Conservation (phyloP, 2,888 invertebrate genomes). For the Leptopilina myrica region DNA sequence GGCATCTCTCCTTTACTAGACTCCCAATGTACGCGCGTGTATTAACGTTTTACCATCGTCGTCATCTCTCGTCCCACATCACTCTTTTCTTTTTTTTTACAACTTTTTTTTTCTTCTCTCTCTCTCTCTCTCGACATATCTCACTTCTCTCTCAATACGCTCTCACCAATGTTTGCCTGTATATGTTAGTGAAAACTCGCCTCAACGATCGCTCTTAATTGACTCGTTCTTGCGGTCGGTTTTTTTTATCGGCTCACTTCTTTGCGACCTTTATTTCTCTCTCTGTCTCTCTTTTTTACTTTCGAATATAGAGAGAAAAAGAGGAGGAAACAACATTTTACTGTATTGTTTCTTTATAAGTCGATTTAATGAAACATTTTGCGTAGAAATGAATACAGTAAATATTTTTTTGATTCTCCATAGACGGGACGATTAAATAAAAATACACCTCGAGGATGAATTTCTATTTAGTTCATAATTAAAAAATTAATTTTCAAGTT, state of each 20-base stretch:
- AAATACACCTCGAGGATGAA: neutral
- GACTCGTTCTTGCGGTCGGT: conserved; percentile 39
- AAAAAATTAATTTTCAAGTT: no score
- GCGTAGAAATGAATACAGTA: conserved; percentile 25
- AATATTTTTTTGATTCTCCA: conserved; percentile 10
- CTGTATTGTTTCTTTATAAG: conserved; percentile 35
- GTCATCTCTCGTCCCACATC: conserved; percentile 1
- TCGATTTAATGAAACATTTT: conserved; percentile 36
- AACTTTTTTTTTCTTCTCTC: no score
- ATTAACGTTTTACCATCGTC: conserved; percentile 35
- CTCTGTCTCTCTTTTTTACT: conserved; percentile 4
- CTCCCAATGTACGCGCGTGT: conserved; percentile 19
- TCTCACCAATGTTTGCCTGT: conserved; percentile 23
- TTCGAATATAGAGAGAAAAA: neutral
- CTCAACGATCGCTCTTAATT: conserved; percentile 40
- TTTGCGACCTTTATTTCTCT: conserved; percentile 33
- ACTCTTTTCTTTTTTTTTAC: no score
- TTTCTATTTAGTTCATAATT: no score
- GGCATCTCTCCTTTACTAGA: conserved; percentile 55
- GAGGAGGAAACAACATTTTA: conserved; percentile 12
- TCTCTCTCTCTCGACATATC: neutral
- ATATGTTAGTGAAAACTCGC: conserved; percentile 32
- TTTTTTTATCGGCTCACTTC: conserved; percentile 40
- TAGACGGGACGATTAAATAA: conserved; percentile 4
- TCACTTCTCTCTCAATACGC: conserved; percentile 34